Evolutionary conservation across 2,797 vertebrate genomes (phyloP).

Genomic region (Euthynnus affinis): DNA sequence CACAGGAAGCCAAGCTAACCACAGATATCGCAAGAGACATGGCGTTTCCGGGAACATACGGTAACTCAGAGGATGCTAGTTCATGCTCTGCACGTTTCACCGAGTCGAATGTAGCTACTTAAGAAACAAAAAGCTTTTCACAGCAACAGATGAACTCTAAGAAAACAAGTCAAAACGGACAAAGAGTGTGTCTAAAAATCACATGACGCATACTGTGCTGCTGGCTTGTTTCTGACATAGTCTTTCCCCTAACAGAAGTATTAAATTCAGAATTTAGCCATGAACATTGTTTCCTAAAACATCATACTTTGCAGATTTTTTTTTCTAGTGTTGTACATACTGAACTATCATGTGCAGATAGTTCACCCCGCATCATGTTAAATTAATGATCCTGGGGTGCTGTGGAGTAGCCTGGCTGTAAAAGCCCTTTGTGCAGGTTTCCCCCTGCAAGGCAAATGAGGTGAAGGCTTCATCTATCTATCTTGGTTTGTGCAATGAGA

Average conservation of each 20-base stretch:
- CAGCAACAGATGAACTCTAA: neutral
- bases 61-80: slow-evolving; percentile 16
- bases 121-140: neutral
- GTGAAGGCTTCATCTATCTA: slow-evolving; percentile 60
- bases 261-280: slow-evolving; percentile 6
- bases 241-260: neutral
- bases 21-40: slow-evolving; percentile 55
- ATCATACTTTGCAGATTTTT: slow-evolving; percentile 15
- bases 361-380: slow-evolving; percentile 50
- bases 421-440: slow-evolving; percentile 55
- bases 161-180: neutral
- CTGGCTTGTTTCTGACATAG: neutral
- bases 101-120: neutral
- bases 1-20: slow-evolving; percentile 73
- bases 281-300: neutral
- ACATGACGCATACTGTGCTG: neutral
- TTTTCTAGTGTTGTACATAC: neutral
- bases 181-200: neutral
- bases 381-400: slow-evolving; percentile 59
- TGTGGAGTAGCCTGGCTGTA: slow-evolving; percentile 41
- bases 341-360: slow-evolving; percentile 36
- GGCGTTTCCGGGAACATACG: slow-evolving; percentile 46
- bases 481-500: slow-evolving; percentile 8
- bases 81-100: neutral
- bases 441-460: slow-evolving; percentile 58